Conservation (phyloP, 2,888 invertebrate species). For the Lepidocyrtinus sp. region DNA sequence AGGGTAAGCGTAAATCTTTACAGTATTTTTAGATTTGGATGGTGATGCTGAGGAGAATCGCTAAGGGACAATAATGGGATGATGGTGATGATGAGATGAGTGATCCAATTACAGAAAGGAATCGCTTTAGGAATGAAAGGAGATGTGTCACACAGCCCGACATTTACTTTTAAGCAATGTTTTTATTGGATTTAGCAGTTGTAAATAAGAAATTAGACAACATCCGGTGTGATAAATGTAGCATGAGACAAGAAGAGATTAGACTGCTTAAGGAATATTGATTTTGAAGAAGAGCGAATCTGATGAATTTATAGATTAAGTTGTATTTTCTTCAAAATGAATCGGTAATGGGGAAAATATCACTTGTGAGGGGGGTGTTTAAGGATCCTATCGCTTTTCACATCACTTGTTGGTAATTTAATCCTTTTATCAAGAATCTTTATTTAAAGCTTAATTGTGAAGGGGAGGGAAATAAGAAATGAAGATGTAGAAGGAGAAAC, state of each 20-base stretch:
- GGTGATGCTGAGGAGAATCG: too few species aligned
- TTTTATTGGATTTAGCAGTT: constrained; percentile 23
- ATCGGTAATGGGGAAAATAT: constrained; percentile 23
- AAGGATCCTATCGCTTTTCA: constrained; percentile 21
- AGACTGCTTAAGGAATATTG: constrained; percentile 17
- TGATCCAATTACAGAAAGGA: constrained; percentile 45
- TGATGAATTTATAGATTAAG: constrained; percentile 11
- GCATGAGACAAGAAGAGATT: background rate
- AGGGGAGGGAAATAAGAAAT: background rate
- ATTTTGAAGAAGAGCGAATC: background rate
- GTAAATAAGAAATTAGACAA: constrained; percentile 23
- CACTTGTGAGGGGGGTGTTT: background rate
- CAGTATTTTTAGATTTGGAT: too few species aligned
- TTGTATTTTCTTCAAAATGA: background rate
- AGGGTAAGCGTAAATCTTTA: too few species aligned
- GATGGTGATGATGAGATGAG: constrained; percentile 7
- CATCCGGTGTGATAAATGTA: constrained; percentile 43
- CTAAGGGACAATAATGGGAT: background rate
- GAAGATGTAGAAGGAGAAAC: too few species aligned
- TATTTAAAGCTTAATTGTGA: background rate
- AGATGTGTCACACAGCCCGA: constrained; percentile 9
- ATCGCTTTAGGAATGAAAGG: constrained; percentile 9
- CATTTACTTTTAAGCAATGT: constrained; percentile 6
- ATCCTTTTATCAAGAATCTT: constrained; percentile 54
- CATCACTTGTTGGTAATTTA: constrained; percentile 45